Evolutionary conservation across 2,888 invertebrate genomes (phyloP), one percentile per base, ranked within the genome.

Genomic region (Xestia rhomboidea): DNA sequence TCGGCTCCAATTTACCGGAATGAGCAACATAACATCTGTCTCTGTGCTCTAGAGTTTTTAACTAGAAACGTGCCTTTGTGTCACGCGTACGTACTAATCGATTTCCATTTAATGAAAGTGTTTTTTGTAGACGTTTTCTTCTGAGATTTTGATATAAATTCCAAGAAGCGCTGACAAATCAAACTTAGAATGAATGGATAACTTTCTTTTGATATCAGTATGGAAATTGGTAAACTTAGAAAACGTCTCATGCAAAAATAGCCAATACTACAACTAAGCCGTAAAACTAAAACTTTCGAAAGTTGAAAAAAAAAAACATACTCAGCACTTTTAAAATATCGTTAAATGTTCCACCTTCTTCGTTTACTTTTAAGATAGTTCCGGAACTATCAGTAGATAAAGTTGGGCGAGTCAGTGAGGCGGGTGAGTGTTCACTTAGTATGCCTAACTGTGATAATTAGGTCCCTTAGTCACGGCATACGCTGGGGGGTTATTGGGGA

Each of bases 1-100:
- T 87, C 84, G 88, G 78, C 86, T 84, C 83, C 89, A 90, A 90
- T 91, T 91, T 89, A 83, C 77, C 78, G 79, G 88, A 90, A 91
- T 89, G 90, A 90, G 89, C 90, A 90, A 87, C 90, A 88, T 88
- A 86, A 85, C 84, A 82, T 87, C 82, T 81, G 79, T 80, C 66
- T 81, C 75, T 66, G 70, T 81, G 76, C 77, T 84, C 85, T 85
- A 86, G 73, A 86, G 79, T 83, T 86, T 86, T 85, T 86, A 83
- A 87, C 84, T 77, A 71, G 76, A 80, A 83, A 76, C 77, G 77
- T 84, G 77, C 73, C 66, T 83, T 76, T 86, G 76, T 83, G 84
- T 83, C 79, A 83, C 76, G 75, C 76, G 75, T 70, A 64, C 44
- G 67, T 41, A 66, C 62, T 71, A 51, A 80, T 71, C 70, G 54